These are phyloP conservation scores for Chaetodon trifascialis DNA, from an alignment of 2,113 vertebrate genomes.

Conservation along the genomic window DNA sequence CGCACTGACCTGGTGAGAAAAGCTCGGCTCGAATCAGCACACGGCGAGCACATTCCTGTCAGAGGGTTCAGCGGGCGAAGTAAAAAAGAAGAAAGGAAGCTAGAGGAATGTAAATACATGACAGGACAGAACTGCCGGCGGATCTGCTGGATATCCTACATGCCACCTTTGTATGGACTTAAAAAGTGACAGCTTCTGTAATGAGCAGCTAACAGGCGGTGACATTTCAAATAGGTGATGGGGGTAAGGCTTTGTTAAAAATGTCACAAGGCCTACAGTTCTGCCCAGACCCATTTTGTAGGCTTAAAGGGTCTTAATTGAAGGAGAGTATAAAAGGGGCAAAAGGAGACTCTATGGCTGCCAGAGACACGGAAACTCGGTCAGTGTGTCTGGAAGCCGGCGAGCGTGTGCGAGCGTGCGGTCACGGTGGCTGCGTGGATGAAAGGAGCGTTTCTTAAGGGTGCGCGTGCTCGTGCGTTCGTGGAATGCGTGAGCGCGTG, in stretches of 20 bases:
- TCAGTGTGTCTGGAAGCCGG: conserved; percentile 71
- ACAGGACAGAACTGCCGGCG: conserved; percentile 4
- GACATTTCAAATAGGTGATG: conserved; percentile 46
- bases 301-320: conserved; percentile 49
- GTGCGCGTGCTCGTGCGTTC: conserved; percentile 37
- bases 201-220: conserved; percentile 34
- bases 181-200: conserved; percentile 34
- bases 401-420: conserved; percentile 16
- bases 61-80: conserved; percentile 21
- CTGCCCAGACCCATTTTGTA: conserved; percentile 21
- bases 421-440: conserved; percentile 21
- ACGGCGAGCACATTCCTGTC: conserved; percentile 13
- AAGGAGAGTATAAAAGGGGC: conserved; percentile 30
- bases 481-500: conserved; percentile 58
- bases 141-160: conserved; percentile 12
- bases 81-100: conserved; percentile 6
- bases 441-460: conserved; percentile 19
- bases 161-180: conserved; percentile 16
- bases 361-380: conserved; percentile 64
- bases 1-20: conserved; percentile 65
- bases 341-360: conserved; percentile 40
- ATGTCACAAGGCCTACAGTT: conserved; percentile 29
- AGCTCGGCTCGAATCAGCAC: conserved; percentile 26
- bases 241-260: conserved; percentile 45
- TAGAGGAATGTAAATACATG: conserved; percentile 24